These are phyloP conservation scores for Branchinecta lynchi DNA, from an alignment of 1,140 invertebrate genomes.

Conservation along the genomic window DNA sequence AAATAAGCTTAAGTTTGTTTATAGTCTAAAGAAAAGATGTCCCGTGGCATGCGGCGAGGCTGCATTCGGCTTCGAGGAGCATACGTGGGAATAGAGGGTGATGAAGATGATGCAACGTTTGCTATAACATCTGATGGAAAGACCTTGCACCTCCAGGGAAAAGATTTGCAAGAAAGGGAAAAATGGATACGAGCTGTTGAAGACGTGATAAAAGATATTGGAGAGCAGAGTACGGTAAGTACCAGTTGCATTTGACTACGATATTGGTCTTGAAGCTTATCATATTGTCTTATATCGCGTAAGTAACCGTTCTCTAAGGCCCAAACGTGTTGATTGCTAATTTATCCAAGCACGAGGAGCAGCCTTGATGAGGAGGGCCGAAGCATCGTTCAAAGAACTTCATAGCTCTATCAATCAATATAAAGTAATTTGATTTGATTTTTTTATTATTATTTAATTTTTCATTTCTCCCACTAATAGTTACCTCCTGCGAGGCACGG, in stretches of 20 bases:
- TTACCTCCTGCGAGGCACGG: no score
- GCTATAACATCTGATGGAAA: slow-evolving; percentile 98
- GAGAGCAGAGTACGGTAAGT: not conserved
- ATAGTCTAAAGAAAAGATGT: slow-evolving; percentile 98
- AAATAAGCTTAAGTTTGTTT: slow-evolving; percentile 29
- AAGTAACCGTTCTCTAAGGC: slow-evolving; percentile 21
- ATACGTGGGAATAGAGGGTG: slow-evolving; percentile 86
- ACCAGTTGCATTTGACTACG: slow-evolving; percentile 13
- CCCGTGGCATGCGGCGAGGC: slow-evolving; percentile 80
- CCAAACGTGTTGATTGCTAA: no score
- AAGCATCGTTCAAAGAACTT: no score
- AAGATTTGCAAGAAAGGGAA: slow-evolving; percentile 82
- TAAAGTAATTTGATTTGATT: no score
- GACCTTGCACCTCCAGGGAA: slow-evolving; percentile 96
- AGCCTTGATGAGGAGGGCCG: no score
- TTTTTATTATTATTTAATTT: no score
- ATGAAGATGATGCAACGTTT: slow-evolving; percentile 97
- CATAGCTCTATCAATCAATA: no score
- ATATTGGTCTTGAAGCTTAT: slow-evolving; percentile 33
- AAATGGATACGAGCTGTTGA: slow-evolving; percentile 88
- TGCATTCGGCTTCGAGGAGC: slow-evolving; percentile 87
- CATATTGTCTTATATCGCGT: slow-evolving; percentile 13
- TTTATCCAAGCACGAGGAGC: no score
- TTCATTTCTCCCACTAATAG: no score
- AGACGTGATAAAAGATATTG: slow-evolving; percentile 53